Percentiles rank a stretch among this genome's conserved stretches.
Conservation (phyloP, 1,140 invertebrate species). For the Drosophila ficusphila region DNA sequence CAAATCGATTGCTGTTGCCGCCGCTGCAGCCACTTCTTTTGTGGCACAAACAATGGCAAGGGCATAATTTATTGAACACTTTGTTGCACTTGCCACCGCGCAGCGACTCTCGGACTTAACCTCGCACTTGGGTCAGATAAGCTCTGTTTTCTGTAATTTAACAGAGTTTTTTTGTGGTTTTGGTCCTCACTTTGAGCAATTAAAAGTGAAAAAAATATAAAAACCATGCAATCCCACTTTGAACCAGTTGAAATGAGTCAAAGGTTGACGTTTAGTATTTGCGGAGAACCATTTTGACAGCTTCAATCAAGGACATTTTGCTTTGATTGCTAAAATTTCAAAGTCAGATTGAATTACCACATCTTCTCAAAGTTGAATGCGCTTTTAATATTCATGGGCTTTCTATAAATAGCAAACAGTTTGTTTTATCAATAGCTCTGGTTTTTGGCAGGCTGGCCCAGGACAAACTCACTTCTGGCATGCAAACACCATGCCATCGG, state of each 20-base stretch:
- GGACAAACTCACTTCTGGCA: background rate
- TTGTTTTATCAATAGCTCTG: background rate
- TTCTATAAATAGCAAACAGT: background rate
- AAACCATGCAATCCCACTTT: too few relatives aligned
- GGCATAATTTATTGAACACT: conserved; percentile 67
- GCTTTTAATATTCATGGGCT: background rate
- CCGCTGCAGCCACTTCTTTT: conserved; percentile 38
- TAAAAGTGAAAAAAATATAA: too few relatives aligned
- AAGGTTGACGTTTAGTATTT: background rate
- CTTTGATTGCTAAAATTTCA: background rate
- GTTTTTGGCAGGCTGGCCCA: background rate
- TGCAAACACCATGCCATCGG: conserved; percentile 3
- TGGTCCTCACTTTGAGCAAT: background rate
- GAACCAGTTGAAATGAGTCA: background rate
- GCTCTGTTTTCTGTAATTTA: background rate
- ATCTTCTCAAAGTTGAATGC: background rate
- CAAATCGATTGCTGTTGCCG: conserved; percentile 64
- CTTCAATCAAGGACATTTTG: too few relatives aligned
- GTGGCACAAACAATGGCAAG: conserved; percentile 38
- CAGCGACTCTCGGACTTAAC: conserved; percentile 11
- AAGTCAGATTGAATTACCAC: background rate
- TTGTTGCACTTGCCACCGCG: conserved; percentile 40
- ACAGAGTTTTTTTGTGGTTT: background rate
- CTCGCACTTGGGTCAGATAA: background rate
- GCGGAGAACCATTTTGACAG: too few relatives aligned